Conservation (phyloP, 1,140 invertebrate species). For the Trachymyrmex septentrionalis region DNA sequence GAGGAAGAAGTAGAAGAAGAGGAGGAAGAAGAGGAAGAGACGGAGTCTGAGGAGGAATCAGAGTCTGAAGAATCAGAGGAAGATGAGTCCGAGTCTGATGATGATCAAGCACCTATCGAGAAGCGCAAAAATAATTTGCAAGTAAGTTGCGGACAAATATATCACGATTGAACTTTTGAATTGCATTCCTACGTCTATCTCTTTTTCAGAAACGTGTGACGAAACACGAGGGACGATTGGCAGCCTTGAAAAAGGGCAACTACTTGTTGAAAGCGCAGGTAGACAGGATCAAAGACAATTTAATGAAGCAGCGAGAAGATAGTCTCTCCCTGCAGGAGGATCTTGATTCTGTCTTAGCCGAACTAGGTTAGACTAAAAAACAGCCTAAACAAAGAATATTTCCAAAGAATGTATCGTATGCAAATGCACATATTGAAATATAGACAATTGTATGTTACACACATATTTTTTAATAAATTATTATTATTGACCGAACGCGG, state of each 20-base stretch:
- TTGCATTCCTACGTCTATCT: neutral
- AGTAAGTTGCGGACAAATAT: constrained; percentile 66
- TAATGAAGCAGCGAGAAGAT: constrained; percentile 93
- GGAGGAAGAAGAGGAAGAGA: constrained; percentile 88
- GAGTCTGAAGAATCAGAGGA: constrained; percentile 89
- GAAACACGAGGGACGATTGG: constrained; percentile 91
- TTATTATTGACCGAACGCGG: constrained; percentile 67
- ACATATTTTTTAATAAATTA: constrained; percentile 81
- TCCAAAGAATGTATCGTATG: constrained; percentile 67
- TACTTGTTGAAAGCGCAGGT: constrained; percentile 94
- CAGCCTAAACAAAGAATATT: constrained; percentile 44
- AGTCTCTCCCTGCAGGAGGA: constrained; percentile 92
- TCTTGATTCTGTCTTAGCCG: constrained; percentile 92
- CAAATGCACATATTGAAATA: constrained; percentile 68
- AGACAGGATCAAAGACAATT: constrained; percentile 94
- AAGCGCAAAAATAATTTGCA: constrained; percentile 82
- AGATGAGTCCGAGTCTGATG: constrained; percentile 88
- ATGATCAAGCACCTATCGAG: constrained; percentile 87
- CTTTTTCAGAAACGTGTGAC: constrained; percentile 88
- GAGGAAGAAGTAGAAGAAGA: constrained; percentile 87
- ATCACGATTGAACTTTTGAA: neutral
- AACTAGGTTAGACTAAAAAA: constrained; percentile 87
- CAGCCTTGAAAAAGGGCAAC: constrained; percentile 94
- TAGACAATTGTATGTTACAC: constrained; percentile 68
- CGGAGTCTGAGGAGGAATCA: constrained; percentile 87